Conservation (phyloP, 2,888 invertebrate species). For the Terebella lapidaria region DNA sequence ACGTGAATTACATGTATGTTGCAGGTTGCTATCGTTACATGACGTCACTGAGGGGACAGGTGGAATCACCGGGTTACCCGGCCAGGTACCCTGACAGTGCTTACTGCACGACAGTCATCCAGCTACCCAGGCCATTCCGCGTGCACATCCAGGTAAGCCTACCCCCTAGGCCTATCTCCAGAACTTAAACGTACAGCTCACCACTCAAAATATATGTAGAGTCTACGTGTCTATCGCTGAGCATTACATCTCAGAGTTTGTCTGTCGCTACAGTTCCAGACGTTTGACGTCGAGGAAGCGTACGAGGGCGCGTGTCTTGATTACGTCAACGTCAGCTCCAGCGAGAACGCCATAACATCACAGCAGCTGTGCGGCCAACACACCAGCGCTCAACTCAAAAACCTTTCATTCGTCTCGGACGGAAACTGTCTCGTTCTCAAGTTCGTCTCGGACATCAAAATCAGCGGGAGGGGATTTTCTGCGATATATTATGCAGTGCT, state of each 20-base stretch:
- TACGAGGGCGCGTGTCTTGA: background rate
- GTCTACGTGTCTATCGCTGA: too few relatives aligned
- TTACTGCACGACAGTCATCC: background rate
- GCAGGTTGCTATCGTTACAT: background rate
- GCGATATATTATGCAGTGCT: background rate
- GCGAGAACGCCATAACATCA: background rate
- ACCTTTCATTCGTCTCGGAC: background rate
- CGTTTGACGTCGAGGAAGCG: background rate
- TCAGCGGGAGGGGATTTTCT: background rate
- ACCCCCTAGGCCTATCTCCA: too few relatives aligned
- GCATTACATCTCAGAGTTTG: too few relatives aligned
- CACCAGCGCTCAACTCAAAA: background rate
- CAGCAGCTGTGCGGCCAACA: background rate
- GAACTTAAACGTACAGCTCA: too few relatives aligned
- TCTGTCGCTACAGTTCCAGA: slow-evolving; percentile 38
- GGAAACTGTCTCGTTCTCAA: background rate
- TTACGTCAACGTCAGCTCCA: background rate
- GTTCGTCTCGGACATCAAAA: background rate
- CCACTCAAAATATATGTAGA: too few relatives aligned
- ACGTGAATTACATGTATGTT: too few relatives aligned
- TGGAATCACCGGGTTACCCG: background rate
- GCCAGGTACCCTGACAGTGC: background rate
- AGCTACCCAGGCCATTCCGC: background rate
- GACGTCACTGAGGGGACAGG: background rate
- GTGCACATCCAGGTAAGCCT: background rate